Percentiles rank a stretch among this genome's conserved stretches.
Evolutionary conservation across 2,888 invertebrate genomes (phyloP).

Genomic region (Caenorhabditis macrosperma): DNA sequence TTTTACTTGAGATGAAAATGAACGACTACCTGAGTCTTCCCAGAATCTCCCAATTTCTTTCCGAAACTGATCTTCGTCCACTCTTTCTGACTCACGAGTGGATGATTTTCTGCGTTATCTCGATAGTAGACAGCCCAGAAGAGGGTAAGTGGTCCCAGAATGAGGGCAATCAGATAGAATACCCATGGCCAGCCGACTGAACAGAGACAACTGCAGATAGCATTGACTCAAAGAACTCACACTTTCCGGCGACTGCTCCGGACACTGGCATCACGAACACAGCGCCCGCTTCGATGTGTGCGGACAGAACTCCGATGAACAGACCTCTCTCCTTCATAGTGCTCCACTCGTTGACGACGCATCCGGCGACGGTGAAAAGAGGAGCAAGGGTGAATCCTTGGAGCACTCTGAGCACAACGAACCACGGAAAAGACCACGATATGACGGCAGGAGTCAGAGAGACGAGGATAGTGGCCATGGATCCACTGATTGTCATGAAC

Average conservation of each 20-base stretch:
- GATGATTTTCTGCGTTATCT: slow-evolving; percentile 65
- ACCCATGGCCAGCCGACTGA: slow-evolving; percentile 73
- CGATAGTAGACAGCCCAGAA: slow-evolving; percentile 66
- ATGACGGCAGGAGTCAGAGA: slow-evolving; percentile 58
- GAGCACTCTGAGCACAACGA: slow-evolving; percentile 60
- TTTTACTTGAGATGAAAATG: too few relatives aligned
- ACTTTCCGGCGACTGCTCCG: slow-evolving; percentile 60
- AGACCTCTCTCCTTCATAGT: slow-evolving; percentile 66
- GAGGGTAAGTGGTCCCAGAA: slow-evolving; percentile 58
- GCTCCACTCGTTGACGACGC: slow-evolving; percentile 70
- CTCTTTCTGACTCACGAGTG: slow-evolving; percentile 59
- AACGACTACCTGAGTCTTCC: not conserved
- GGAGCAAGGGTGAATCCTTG: slow-evolving; percentile 70
- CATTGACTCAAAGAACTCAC: slow-evolving; percentile 26
- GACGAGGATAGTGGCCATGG: slow-evolving; percentile 60
- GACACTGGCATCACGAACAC: slow-evolving; percentile 73
- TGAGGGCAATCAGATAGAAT: slow-evolving; percentile 67
- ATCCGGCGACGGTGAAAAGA: slow-evolving; percentile 70
- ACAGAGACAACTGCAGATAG: not conserved
- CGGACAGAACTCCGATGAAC: slow-evolving; percentile 68
- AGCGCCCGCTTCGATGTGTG: slow-evolving; percentile 70
- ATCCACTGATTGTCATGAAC: slow-evolving; percentile 61
- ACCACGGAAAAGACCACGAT: slow-evolving; percentile 58
- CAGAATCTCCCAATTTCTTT: slow-evolving; percentile 31
- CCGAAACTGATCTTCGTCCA: slow-evolving; percentile 60